phyloP scores from a whole-genome alignment of 2,113 vertebrate species.

The zebrafish (Danio rerio) region GRCz12tu NC_133186.1:11602501-11603000 shows the following conservation, averaged over 20 bases:
- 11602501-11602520: background rate
- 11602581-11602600: conserved; percentile 83
- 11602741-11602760: no score
- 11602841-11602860: conserved; percentile 84
- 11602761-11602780: no score
- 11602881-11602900: conserved; percentile 88
- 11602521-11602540: background rate
- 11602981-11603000: background rate
- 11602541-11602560: conserved; percentile 82
- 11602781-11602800: background rate
- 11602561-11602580: conserved; percentile 82
- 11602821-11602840: conserved; percentile 82
- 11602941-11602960: conserved; percentile 88
- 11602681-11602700: conserved; percentile 92
- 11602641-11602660: conserved; percentile 91
- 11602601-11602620: conserved; percentile 87
- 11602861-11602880: conserved; percentile 90
- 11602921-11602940: conserved; percentile 89
- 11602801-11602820: conserved; percentile 8
- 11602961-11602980: conserved; percentile 88
- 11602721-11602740: background rate
- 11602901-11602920: conserved; percentile 97
- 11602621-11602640: conserved; percentile 96
- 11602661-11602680: conserved; percentile 85
- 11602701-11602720: conserved; percentile 85